Conservation (phyloP, 2,113 vertebrate genomes). For the Notarius lentiginosus region DNA sequence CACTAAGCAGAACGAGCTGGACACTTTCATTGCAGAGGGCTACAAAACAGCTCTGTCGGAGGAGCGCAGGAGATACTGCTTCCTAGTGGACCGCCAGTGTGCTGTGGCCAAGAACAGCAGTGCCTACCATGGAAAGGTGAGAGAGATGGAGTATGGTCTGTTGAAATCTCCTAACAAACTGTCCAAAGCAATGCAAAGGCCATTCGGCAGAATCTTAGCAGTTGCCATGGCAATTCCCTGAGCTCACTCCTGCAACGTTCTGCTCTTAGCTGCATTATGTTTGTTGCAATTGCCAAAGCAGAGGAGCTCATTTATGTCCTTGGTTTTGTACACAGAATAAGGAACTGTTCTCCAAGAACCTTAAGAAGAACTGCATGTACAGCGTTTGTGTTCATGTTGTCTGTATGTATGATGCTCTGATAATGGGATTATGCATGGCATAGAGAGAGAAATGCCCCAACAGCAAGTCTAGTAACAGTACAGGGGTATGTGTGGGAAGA, state of each 20-base stretch:
- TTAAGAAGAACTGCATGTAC: not conserved
- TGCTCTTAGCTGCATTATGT: conserved; percentile 38
- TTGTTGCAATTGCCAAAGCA: conserved; percentile 25
- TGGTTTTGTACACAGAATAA: conserved; percentile 7
- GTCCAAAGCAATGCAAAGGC: conserved; percentile 4
- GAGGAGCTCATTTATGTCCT: conserved; percentile 16
- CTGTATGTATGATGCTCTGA: not conserved
- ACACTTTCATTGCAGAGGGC: conserved; percentile 87
- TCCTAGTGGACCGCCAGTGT: conserved; percentile 96
- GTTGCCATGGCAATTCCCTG: conserved; percentile 55
- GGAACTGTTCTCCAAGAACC: not conserved
- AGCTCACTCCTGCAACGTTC: conserved; percentile 36
- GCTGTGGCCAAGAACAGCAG: conserved; percentile 91
- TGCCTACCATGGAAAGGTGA: conserved; percentile 92
- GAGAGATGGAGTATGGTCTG: conserved; percentile 25
- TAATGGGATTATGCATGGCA: conserved; percentile 57
- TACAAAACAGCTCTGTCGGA: conserved; percentile 93
- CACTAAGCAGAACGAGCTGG: conserved; percentile 92
- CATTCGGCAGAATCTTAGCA: conserved; percentile 19
- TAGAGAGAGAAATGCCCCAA: conserved; percentile 38
- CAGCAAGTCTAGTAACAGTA: conserved; percentile 64
- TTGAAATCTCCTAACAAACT: conserved; percentile 9
- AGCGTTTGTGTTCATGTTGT: not conserved
- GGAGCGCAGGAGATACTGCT: conserved; percentile 93
- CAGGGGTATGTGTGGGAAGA: conserved; percentile 68